Base-by-base conservation (phyloP, 35 echinoderm and acorn worm species). In the Eucidaris tribuloides region DNA sequence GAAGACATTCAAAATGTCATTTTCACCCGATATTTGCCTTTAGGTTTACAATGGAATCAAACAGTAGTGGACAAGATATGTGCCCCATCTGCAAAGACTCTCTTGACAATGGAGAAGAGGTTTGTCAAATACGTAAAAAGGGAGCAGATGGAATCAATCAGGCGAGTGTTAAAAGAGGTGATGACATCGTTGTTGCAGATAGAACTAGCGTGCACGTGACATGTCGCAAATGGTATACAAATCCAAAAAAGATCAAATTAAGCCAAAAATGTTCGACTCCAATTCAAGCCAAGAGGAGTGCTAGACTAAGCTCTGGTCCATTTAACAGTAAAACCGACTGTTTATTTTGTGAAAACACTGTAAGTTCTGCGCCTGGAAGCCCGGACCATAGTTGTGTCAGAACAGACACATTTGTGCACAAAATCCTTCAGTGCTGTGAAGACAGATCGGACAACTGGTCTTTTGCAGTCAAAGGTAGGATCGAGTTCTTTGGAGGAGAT, bases 291-390 rank as follows among this genome's bases (percentile, higher is more conserved):
- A 86, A 79, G 39, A 60, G 55, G 62, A 81, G 25, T 31, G 32
- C 49, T n/a, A 88, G 39, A 88, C 22, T 27, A 49, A 79, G 70
- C 36, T 20, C 48, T 23, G 85, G 85, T 62, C 77, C 48, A 39
- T 88, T 88, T 65, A 44, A 82, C 43, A 88, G 85, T 56, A 82
- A 88, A 82, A 81, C 77, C 39, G 85, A 88, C 77, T 88, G 86
- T 59, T 37, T 83, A 43, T 89, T 89, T 42, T 89, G 86, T 89
- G 86, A 78, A 35, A 83, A 6, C 7, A 49, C 15, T 28, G 72
- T 89, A n/a, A n/a, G n/a, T n/a, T n/a, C n/a, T 81, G 60, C 37
- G 30, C 79, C 50, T 30, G 84, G 74, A 45, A 78, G 52, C 18
- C 11, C 28, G 15, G 72, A 80, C 74, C 74, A 36, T 40, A 87